Evolutionary conservation across 2,797 vertebrate genomes (phyloP).

Genomic region (Uromys caudimaculatus): DNA sequence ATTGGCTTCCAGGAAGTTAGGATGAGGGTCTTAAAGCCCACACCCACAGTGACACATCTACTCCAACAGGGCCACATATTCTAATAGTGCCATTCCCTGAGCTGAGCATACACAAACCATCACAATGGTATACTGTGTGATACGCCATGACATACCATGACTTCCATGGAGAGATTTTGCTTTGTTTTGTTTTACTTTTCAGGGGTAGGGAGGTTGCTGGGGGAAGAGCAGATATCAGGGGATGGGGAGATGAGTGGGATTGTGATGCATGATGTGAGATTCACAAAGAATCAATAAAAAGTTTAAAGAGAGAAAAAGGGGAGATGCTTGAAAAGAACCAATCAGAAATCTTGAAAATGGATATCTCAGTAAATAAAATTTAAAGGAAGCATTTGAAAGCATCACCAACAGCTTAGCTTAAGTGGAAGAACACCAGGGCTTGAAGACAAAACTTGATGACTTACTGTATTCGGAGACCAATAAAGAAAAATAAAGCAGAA

Average conservation of each 20-base stretch:
- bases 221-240: not conserved
- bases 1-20: not conserved
- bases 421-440: not conserved
- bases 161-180: not conserved
- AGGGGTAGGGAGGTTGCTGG: not conserved
- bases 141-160: not conserved
- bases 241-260: not conserved
- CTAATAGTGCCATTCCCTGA: not conserved
- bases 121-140: not conserved
- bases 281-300: not conserved
- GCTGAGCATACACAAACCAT: not conserved
- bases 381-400: not conserved
- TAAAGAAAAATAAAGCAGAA: not conserved
- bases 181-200: not conserved
- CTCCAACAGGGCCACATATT: not conserved
- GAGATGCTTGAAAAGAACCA: not conserved
- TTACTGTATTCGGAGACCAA: not conserved
- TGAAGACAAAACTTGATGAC: not conserved
- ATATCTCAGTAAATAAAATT: not conserved
- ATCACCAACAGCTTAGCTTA: not conserved
- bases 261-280: not conserved
- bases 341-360: not conserved
- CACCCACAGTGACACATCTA: not conserved
- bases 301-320: not conserved
- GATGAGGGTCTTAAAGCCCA: not conserved